Conservation (phyloP, 1,140 invertebrate species). For the Achatina immaculata region DNA sequence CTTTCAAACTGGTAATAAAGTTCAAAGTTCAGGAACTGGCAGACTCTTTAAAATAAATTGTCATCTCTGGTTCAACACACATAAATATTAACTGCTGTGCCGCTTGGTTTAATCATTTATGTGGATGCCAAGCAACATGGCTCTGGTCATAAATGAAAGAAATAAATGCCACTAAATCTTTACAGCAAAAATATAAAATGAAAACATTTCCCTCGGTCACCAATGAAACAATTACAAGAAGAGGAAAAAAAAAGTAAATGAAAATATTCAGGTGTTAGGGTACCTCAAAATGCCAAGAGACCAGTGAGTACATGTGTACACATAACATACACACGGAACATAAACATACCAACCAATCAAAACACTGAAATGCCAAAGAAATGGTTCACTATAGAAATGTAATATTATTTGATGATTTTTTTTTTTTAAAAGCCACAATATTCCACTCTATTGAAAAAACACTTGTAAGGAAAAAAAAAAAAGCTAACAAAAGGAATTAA, state of each 20-base stretch:
- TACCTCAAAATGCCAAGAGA: conserved; percentile 33
- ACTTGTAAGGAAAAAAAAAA: conserved; percentile 17
- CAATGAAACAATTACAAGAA: not conserved
- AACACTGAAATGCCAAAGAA: conserved; percentile 17
- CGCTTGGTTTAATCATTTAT: not conserved
- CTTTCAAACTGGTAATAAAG: no score
- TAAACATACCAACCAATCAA: conserved; percentile 15
- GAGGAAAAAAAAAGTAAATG: not conserved
- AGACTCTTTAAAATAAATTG: no score
- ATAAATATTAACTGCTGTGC: not conserved
- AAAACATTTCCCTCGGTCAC: not conserved
- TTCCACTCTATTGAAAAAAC: conserved; percentile 25
- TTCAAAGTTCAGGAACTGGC: no score
- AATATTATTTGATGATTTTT: not conserved
- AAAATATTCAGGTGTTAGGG: conserved; percentile 14
- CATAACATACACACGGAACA: conserved; percentile 17
- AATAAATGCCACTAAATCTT: not conserved
- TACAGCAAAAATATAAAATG: not conserved
- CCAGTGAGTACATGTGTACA: conserved; percentile 23
- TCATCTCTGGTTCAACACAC: not conserved
- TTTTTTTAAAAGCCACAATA: conserved; percentile 28
- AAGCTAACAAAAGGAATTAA: conserved; percentile 22
- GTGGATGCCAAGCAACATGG: not conserved
- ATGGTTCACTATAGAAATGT: not conserved
- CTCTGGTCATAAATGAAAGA: not conserved